Evolutionary conservation across 2,888 invertebrate genomes (phyloP).

Genomic region (Meandrusa payeni): DNA sequence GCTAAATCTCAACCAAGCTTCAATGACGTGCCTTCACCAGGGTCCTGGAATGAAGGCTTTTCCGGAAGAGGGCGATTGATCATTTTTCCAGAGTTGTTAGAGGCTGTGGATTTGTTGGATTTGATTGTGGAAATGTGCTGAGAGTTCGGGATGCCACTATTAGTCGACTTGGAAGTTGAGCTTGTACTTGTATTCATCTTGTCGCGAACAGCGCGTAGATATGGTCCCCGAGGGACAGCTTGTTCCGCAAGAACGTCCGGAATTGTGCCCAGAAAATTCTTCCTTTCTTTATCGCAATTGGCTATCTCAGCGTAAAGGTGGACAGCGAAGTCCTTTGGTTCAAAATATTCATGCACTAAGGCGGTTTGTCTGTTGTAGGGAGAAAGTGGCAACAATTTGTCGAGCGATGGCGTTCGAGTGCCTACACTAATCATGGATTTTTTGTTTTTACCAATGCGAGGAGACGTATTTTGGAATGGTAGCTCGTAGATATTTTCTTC

Average conservation of each 20-base stretch:
- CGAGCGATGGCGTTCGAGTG: constrained; percentile 80
- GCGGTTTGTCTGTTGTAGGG: constrained; percentile 69
- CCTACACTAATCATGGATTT: constrained; percentile 78
- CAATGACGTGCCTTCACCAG: constrained; percentile 66
- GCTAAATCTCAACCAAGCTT: constrained; percentile 45
- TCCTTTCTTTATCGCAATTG: constrained; percentile 63
- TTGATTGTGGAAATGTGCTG: constrained; percentile 48
- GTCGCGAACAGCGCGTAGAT: constrained; percentile 82
- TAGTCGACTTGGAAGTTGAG: constrained; percentile 39
- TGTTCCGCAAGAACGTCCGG: constrained; percentile 71
- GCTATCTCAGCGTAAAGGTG: constrained; percentile 84
- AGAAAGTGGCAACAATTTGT: constrained; percentile 75
- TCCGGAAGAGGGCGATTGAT: constrained; percentile 85
- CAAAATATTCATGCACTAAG: constrained; percentile 72
- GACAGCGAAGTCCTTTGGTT: constrained; percentile 75
- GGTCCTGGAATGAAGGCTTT: constrained; percentile 72
- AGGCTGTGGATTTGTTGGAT: constrained; percentile 50
- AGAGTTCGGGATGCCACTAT: constrained; percentile 39
- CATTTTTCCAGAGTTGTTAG: constrained; percentile 80
- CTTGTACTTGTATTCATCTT: constrained; percentile 57
- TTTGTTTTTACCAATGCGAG: constrained; percentile 58
- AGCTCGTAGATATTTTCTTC: constrained; percentile 84
- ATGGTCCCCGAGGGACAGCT: constrained; percentile 77
- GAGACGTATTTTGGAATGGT: constrained; percentile 72
- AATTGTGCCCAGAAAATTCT: constrained; percentile 49